These are phyloP conservation scores for Margarornis squamiger DNA, from an alignment of 2,797 vertebrate species.

Conservation along the genomic window DNA sequence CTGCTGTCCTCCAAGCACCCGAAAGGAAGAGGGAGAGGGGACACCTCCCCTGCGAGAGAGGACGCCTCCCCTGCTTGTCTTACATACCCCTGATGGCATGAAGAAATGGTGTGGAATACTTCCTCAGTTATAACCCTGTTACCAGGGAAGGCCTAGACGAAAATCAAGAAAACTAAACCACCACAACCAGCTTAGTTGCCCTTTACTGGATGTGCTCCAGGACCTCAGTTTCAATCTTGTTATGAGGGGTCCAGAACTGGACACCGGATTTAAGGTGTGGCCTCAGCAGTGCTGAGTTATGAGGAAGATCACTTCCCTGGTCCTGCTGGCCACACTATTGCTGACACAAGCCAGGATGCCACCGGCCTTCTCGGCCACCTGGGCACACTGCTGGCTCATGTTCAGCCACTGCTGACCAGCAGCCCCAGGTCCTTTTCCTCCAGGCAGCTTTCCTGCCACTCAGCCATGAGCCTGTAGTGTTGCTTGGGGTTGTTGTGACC, in stretches of 20 bases:
- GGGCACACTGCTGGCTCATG: background rate
- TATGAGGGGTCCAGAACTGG: background rate
- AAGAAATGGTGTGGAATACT: too few relatives aligned
- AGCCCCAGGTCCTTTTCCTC: background rate
- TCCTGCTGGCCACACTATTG: background rate
- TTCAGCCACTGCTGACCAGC: background rate
- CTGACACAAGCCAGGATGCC: background rate
- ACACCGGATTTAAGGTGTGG: background rate
- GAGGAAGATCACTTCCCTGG: rapidly evolving
- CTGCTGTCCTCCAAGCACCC: too few relatives aligned
- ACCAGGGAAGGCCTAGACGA: too few relatives aligned
- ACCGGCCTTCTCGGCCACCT: background rate
- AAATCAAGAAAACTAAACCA: too few relatives aligned
- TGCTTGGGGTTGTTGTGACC: background rate
- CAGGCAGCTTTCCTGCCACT: background rate
- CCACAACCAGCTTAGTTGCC: background rate
- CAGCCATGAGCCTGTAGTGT: background rate
- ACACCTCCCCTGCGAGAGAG: too few relatives aligned
- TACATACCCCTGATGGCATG: too few relatives aligned
- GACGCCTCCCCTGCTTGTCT: too few relatives aligned
- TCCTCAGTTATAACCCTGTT: too few relatives aligned
- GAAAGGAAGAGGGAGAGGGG: too few relatives aligned
- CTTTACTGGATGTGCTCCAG: background rate
- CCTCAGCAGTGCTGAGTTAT: rapidly evolving
- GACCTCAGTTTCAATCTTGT: background rate